phyloP scores from a whole-genome alignment of 2,113 vertebrate species.

The Tychaedon coryphoeus region DNA sequence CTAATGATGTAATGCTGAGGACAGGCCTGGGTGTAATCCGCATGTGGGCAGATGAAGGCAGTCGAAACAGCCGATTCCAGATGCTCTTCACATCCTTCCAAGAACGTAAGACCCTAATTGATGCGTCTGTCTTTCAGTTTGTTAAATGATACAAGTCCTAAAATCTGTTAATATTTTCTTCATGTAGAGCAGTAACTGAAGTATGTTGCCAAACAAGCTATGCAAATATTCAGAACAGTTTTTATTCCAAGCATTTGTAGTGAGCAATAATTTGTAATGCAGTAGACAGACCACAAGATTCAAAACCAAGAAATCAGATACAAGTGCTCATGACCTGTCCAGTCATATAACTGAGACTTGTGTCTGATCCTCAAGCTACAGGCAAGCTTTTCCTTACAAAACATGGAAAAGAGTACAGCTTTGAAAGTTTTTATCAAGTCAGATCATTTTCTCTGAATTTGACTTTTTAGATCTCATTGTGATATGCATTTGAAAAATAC shows the following conservation, averaged over 20 bases:
- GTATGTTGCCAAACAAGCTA: neutral
- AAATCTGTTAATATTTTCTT: neutral
- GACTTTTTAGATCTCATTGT: neutral
- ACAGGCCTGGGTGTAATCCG: constrained; percentile 93
- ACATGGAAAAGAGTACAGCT: neutral
- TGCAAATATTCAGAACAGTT: neutral
- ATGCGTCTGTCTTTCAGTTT: neutral
- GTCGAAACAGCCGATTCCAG: constrained; percentile 91
- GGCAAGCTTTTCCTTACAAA: neutral
- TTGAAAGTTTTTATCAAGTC: neutral
- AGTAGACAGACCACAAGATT: neutral
- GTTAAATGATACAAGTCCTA: neutral
- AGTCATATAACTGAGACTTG: neutral
- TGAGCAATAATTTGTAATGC: neutral
- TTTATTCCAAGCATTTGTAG: neutral
- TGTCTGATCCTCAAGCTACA: neutral
- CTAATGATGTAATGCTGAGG: constrained; percentile 94
- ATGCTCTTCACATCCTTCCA: constrained; percentile 99
- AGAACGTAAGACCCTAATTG: constrained; percentile 87
- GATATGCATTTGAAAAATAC: neutral
- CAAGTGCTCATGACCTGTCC: neutral
- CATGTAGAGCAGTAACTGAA: neutral
- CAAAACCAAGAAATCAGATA: neutral
- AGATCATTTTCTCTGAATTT: neutral
- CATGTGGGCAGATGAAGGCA: constrained; percentile 97